These are phyloP conservation scores for Manis javanica DNA, from an alignment of 2,797 vertebrate species.

Conservation along the genomic window DNA sequence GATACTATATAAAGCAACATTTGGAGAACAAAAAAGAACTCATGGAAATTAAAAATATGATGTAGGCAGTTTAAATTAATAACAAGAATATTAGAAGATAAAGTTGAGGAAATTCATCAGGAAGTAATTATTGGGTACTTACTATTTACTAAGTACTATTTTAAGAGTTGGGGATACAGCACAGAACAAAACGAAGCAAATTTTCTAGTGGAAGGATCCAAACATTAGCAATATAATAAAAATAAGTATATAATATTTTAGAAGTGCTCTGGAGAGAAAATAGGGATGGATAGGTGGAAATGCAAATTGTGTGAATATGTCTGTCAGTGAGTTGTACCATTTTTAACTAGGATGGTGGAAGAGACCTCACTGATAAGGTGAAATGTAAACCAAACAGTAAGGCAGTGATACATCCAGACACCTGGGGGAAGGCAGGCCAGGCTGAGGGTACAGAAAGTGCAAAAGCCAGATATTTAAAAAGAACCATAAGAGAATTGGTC, in stretches of 20 bases:
- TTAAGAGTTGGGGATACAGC: neutral
- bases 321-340: neutral
- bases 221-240: neutral
- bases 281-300: neutral
- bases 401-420: neutral
- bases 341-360: neutral
- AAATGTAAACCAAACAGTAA: neutral
- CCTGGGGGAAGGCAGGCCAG: neutral
- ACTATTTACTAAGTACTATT: neutral
- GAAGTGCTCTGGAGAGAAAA: neutral
- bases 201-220: neutral
- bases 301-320: neutral
- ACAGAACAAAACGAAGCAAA: neutral
- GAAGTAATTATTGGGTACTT: neutral
- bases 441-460: neutral
- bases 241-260: neutral
- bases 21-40: neutral
- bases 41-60: neutral
- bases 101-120: neutral
- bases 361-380: neutral
- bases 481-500: neutral
- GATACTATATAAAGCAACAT: neutral
- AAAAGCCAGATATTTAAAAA: neutral
- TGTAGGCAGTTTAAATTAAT: neutral
- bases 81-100: neutral